Evolutionary conservation across 2,888 invertebrate genomes (phyloP).

Genomic region (Tetragonisca angustula): DNA sequence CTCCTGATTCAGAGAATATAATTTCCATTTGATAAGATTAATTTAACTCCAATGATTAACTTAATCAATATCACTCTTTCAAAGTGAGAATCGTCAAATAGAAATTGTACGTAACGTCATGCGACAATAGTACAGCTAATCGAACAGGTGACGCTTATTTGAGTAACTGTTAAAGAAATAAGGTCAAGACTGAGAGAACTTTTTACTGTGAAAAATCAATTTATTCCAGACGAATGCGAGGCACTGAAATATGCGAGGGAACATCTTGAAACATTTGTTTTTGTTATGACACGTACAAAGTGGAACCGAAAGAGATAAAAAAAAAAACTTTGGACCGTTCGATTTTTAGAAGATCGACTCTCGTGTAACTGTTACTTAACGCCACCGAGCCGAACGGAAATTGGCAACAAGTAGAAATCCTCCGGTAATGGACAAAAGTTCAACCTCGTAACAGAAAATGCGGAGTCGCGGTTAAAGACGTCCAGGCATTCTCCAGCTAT

Average conservation of each 20-base stretch:
- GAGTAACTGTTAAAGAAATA: background rate
- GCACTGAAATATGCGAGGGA: background rate
- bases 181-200: background rate
- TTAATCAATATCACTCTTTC: background rate
- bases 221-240: background rate
- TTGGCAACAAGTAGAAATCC: background rate
- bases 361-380: slow-evolving; percentile 41
- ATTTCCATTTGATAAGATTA: background rate
- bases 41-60: too few species aligned
- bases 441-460: slow-evolving; percentile 35
- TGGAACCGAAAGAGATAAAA: slow-evolving; percentile 18
- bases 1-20: background rate
- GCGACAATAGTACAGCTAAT: background rate
- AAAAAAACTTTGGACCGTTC: slow-evolving; percentile 14
- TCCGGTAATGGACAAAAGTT: slow-evolving; percentile 34
- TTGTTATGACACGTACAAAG: background rate
- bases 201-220: slow-evolving; percentile 2
- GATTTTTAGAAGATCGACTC: background rate
- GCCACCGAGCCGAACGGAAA: background rate
- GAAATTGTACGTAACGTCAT: background rate
- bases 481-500: slow-evolving; percentile 44
- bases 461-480: slow-evolving; percentile 49
- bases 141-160: background rate
- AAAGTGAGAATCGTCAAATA: background rate
- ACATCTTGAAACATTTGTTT: slow-evolving; percentile 11